Conservation (phyloP, 2,113 vertebrate genomes). For the Tor tambroides region DNA sequence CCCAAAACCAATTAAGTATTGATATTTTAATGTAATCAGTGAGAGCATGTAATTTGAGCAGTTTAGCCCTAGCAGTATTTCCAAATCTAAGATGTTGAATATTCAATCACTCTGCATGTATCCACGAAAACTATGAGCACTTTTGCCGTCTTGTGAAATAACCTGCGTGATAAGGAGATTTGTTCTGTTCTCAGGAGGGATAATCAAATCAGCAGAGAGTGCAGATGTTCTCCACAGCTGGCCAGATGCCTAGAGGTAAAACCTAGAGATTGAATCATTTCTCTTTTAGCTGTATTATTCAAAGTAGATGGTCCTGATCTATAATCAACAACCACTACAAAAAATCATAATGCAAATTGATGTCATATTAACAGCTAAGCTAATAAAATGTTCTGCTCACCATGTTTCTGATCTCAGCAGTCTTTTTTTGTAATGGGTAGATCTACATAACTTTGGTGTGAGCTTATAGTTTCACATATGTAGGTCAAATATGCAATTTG, state of each 20-base stretch:
- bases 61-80: background rate
- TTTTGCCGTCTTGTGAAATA: conserved; percentile 7
- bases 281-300: background rate
- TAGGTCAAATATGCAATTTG: background rate
- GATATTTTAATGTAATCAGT: conserved; percentile 3
- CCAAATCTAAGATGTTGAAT: background rate
- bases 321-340: background rate
- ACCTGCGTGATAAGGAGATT: background rate
- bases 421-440: background rate
- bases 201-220: background rate
- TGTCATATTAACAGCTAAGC: background rate
- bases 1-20: background rate
- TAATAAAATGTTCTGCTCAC: background rate
- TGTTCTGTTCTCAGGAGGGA: conserved; percentile 3
- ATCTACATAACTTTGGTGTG: background rate
- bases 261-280: background rate
- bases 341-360: background rate
- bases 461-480: background rate
- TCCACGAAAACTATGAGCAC: background rate
- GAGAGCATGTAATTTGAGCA: background rate
- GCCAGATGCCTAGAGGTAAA: background rate
- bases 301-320: background rate
- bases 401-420: background rate
- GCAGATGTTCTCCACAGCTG: conserved; percentile 23
- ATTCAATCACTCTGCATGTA: background rate